Percentiles rank a stretch among this genome's conserved stretches.
These are phyloP conservation scores for Phymatocera aterrima DNA, from an alignment of 2,888 invertebrate species.

Conservation along the genomic window DNA sequence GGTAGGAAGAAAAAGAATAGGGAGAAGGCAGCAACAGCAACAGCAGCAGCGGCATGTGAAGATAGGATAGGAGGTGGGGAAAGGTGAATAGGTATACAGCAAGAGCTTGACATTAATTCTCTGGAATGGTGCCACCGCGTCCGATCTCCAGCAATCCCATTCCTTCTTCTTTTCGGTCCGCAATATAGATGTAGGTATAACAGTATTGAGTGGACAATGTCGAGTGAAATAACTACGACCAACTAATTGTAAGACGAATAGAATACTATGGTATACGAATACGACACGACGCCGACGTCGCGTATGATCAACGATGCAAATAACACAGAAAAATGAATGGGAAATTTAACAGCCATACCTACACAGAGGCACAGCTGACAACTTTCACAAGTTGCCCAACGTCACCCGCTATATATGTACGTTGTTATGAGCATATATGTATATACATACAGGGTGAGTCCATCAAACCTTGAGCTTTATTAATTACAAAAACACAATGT, in stretches of 20 bases:
- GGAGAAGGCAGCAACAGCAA: too few species aligned
- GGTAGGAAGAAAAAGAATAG: too few species aligned
- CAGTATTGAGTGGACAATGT: not conserved
- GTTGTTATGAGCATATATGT: not conserved
- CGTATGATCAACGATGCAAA: not conserved
- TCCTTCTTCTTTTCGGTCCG: not conserved
- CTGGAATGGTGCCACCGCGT: not conserved
- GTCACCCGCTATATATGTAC: not conserved
- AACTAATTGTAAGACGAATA: not conserved
- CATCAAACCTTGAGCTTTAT: too few species aligned
- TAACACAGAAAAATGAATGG: not conserved
- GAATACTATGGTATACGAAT: not conserved
- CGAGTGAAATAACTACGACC: too few species aligned
- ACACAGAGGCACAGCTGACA: conserved; percentile 1
- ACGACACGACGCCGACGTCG: not conserved
- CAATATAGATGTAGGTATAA: not conserved
- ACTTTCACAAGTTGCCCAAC: conserved; percentile 10
- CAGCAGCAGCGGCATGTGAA: not conserved
- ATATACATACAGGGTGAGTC: too few species aligned
- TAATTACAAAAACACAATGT: too few species aligned
- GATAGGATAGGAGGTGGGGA: not conserved
- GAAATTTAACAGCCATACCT: not conserved
- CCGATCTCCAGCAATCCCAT: not conserved
- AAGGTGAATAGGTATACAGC: not conserved
- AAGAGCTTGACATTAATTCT: conserved; percentile 11